These are phyloP conservation scores for Syngnathus acus DNA, from an alignment of 2,797 vertebrate genomes.

Conservation along the genomic window DNA sequence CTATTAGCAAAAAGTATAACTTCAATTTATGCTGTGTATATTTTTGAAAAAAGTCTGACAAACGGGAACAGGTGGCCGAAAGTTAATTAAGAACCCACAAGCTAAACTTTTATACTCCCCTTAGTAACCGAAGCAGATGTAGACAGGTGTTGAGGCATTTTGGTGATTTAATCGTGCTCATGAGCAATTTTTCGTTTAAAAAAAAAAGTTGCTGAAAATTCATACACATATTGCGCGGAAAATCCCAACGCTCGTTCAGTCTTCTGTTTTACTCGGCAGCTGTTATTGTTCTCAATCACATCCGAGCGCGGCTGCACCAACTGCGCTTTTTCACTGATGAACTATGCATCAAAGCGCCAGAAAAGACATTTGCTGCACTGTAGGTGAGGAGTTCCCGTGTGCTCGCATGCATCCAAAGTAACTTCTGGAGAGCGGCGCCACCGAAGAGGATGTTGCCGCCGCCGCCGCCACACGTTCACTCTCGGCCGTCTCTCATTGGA, in stretches of 20 bases:
- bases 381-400: conserved; percentile 57
- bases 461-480: conserved; percentile 29
- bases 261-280: conserved; percentile 46
- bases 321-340: conserved; percentile 65
- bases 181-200: conserved; percentile 28
- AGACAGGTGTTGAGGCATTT: neutral
- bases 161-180: conserved; percentile 3
- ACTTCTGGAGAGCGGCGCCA: conserved; percentile 30
- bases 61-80: neutral
- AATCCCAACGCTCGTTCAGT: conserved; percentile 62
- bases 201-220: conserved; percentile 33
- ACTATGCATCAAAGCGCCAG: conserved; percentile 61
- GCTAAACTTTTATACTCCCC: neutral
- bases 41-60: neutral
- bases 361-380: conserved; percentile 38
- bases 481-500: conserved; percentile 63
- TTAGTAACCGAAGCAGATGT: neutral
- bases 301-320: conserved; percentile 49
- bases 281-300: conserved; percentile 58
- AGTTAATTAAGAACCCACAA: neutral
- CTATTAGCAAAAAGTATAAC: neutral
- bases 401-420: conserved; percentile 50
- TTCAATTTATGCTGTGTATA: neutral
- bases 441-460: conserved; percentile 40
- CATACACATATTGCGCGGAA: conserved; percentile 31